These are phyloP conservation scores for Gortyna flavago DNA, from an alignment of 2,888 invertebrate genomes.

Conservation along the genomic window DNA sequence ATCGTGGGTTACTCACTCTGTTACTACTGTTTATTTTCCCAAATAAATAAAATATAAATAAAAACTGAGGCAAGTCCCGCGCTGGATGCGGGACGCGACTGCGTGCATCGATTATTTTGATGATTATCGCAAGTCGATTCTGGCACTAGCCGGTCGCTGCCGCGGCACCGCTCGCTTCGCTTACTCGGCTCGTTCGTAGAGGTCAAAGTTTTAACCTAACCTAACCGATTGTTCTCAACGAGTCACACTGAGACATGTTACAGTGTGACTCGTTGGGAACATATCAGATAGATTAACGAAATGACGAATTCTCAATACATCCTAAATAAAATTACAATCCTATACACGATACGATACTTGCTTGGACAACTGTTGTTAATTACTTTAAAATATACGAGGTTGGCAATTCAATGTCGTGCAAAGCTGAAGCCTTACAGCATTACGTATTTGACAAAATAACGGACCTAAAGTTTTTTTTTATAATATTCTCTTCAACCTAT, in stretches of 20 bases:
- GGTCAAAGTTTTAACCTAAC: no score
- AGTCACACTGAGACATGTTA: no score
- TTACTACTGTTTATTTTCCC: background rate
- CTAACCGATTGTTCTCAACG: no score
- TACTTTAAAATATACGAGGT: slow-evolving; percentile 17
- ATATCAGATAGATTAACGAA: background rate
- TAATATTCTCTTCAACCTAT: background rate
- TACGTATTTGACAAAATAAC: slow-evolving; percentile 9
- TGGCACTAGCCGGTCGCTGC: no score
- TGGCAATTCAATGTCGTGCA: slow-evolving; percentile 14
- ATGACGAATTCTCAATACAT: background rate
- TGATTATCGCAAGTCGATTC: no score
- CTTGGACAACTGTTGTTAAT: background rate
- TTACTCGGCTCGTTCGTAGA: no score
- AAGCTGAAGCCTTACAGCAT: slow-evolving; percentile 31
- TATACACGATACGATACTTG: background rate
- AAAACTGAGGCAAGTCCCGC: background rate
- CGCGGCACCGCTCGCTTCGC: no score
- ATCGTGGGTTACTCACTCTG: background rate
- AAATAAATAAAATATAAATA: background rate
- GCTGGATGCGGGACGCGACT: background rate
- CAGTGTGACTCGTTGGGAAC: no score
- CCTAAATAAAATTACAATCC: slow-evolving; percentile 6
- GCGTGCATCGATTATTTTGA: background rate
- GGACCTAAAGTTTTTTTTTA: background rate